A percentile compares a stretch with the other conserved stretches of the same genome.
Evolutionary conservation across 2,888 invertebrate genomes (phyloP).

Genomic region (Drosophila leonis): DNA sequence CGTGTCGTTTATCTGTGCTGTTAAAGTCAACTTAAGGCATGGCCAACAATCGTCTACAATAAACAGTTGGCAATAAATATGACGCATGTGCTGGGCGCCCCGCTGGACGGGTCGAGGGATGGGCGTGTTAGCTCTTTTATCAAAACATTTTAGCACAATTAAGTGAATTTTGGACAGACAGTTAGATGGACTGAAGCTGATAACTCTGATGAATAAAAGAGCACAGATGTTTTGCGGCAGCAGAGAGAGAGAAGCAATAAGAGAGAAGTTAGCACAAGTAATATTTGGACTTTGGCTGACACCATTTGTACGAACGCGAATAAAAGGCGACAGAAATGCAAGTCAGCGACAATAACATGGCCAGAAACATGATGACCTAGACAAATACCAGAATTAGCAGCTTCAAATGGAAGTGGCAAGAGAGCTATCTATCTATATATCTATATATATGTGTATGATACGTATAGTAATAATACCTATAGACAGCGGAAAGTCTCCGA

Average conservation of each 20-base stretch:
- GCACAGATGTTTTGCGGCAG: neutral
- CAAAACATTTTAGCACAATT: constrained; percentile 71
- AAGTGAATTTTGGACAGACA: constrained; percentile 48
- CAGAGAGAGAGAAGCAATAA: constrained; percentile 6
- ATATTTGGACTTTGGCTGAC: constrained; percentile 45
- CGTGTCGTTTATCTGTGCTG: constrained; percentile 53
- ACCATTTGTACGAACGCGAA: constrained; percentile 38
- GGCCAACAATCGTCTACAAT: constrained; percentile 51
- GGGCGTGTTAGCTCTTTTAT: constrained; percentile 46
- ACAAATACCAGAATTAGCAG: constrained; percentile 59
- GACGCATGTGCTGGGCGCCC: constrained; percentile 54
- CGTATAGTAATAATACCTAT: constrained; percentile 3
- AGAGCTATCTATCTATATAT: neutral
- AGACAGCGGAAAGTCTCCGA: constrained; percentile 9
- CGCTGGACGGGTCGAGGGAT: neutral
- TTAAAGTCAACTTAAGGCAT: constrained; percentile 58
- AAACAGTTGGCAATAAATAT: constrained; percentile 43
- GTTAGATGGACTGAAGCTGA: constrained; percentile 32
- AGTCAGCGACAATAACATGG: constrained; percentile 39
- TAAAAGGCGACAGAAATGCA: constrained; percentile 23
- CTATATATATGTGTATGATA: no score
- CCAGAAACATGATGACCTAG: constrained; percentile 45
- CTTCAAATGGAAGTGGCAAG: constrained; percentile 30
- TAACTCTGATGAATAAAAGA: constrained; percentile 43
- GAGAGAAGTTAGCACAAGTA: constrained; percentile 37